Evolutionary conservation across 2,113 vertebrate species (phyloP).

Genomic region (Ammospiza nelsoni): DNA sequence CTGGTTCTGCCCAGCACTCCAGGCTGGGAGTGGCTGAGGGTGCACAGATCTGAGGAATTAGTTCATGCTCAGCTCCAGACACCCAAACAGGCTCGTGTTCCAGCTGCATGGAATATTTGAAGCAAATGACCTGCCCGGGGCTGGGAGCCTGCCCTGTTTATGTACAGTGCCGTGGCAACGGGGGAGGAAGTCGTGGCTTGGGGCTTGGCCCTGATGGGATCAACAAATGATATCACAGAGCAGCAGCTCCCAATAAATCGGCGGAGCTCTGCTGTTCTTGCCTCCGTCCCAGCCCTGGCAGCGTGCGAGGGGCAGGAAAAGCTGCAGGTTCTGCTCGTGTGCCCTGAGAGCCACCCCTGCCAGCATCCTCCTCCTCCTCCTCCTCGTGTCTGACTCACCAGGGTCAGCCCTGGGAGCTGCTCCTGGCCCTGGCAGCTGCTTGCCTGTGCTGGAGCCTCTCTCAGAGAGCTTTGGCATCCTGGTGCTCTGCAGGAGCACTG

Average conservation of each 20-base stretch:
- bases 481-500: background rate
- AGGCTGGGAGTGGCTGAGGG: slow-evolving; percentile 40
- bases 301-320: background rate
- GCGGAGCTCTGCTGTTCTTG: background rate
- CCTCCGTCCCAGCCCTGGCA: background rate
- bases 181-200: slow-evolving; percentile 58
- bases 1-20: background rate
- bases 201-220: slow-evolving; percentile 43
- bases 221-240: slow-evolving; percentile 71
- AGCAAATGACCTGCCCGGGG: slow-evolving; percentile 73
- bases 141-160: slow-evolving; percentile 76
- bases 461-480: background rate
- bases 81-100: slow-evolving; percentile 82
- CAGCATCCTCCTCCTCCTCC: background rate
- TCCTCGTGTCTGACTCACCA: background rate
- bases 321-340: background rate
- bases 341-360: background rate
- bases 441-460: background rate
- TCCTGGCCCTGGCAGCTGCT: background rate
- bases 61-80: slow-evolving; percentile 79
- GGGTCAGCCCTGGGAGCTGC: background rate
- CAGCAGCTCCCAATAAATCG: background rate
- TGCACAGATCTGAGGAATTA: slow-evolving; percentile 72
- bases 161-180: slow-evolving; percentile 74
- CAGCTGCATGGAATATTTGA: slow-evolving; percentile 83